Evolutionary conservation across 2,888 invertebrate genomes (phyloP).

Genomic region (Cylloceria caligata): DNA sequence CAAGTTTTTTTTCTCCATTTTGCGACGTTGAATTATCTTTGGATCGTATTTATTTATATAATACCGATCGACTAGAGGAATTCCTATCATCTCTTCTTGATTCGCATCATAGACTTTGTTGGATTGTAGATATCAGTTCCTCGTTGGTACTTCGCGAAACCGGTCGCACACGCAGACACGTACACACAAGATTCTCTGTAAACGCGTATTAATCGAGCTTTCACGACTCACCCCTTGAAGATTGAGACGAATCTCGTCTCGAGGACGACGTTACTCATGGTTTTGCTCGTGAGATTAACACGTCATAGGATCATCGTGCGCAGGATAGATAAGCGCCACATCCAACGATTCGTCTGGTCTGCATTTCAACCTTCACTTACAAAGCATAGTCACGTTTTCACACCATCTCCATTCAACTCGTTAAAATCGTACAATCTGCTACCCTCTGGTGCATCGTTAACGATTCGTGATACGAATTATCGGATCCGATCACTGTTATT

Average conservation of each 20-base stretch:
- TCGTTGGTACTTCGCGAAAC: background rate
- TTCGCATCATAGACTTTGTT: background rate
- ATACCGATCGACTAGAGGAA: background rate
- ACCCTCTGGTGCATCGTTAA: background rate
- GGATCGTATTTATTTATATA: background rate
- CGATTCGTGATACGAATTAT: background rate
- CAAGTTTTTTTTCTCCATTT: background rate
- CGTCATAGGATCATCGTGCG: constrained; percentile 18
- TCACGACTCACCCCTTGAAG: constrained; percentile 38
- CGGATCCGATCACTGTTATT: background rate
- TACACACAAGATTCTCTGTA: constrained; percentile 11
- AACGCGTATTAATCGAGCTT: constrained; percentile 38
- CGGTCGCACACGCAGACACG: background rate
- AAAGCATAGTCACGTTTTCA: background rate
- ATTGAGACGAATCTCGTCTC: constrained; percentile 15
- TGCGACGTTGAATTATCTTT: background rate
- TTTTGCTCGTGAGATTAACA: constrained; percentile 9
- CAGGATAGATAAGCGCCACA: constrained; percentile 3
- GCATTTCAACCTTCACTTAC: background rate
- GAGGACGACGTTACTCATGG: constrained; percentile 12
- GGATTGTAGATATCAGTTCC: background rate
- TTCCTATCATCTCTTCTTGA: background rate
- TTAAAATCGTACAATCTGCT: background rate
- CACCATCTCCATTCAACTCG: background rate
- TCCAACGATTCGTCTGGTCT: background rate